Evolutionary conservation across 2,797 vertebrate genomes (phyloP), one percentile per base, ranked within the genome.

Genomic region (Cossypha dichroa): DNA sequence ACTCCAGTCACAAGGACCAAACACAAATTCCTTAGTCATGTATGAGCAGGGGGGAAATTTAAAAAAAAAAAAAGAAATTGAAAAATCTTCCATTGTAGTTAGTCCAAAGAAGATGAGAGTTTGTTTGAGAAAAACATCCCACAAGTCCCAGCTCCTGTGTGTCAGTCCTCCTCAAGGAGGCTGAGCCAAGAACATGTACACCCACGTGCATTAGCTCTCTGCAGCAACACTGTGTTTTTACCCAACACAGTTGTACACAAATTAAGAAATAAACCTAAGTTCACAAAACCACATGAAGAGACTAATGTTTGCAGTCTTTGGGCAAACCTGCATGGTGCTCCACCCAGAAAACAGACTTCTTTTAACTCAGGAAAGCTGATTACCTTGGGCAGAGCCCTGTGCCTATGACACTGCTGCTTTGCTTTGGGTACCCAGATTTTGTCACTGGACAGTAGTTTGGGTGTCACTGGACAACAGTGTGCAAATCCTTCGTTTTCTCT

Each of bases 251-350:
- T 25, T 31, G 36, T 73, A 96, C 40, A 76, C 88, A 92, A 84
- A 93, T 69, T 29, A 81, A 89, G 84, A 92, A 94, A 92, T 52
- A 89, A 95, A 88, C 86, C 33, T n/a, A 69, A 55, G 70, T 92
- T 92, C 84, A 87, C 63, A 76, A 89, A 96, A 82, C 81, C 91
- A 92, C 81, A 82, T 79, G 20, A 91, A 87, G 70, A 76, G 74
- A 85, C 68, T 49, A 36, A 69, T 59, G 66, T 78, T 67, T 69
- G 67, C 59, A 87, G 77, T 92, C 67, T 82, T 62, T 41, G 51
- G 73, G 55, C 51, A 51, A 73, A 87, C 21, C 58, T 81, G 46
- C 46, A 51, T 6, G 10, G 67, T 41, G 75, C 84, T 88, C 72
- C 93, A 91, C 68, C 78, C 94, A 90, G 60, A 91, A 91, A 88